Base-by-base conservation (phyloP, 1,140 invertebrate species). In the Heterodera schachtii region DNA sequence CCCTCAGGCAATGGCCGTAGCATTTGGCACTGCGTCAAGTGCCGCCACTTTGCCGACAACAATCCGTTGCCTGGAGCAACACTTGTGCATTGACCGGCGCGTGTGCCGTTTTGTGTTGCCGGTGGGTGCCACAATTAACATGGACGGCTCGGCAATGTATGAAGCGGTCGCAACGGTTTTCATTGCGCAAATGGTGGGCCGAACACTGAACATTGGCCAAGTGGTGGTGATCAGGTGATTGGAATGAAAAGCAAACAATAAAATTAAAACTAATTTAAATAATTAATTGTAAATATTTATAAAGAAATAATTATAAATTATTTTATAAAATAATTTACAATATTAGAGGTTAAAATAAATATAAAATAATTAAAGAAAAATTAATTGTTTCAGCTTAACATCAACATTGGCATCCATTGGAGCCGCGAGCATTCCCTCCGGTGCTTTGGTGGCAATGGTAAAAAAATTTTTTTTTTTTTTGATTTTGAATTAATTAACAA, bases 361-460 rank as follows among this genome's bases (percentile, higher is more conserved):
- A n/a, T n/a, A 43, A 41, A 19, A 66, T 4, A 76, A 47, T n/a
- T 47, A 77, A 64, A 44, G n/a, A n/a, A n/a, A n/a, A n/a, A n/a
- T 77, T 21, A 6, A 41, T 19, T 73, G 74, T 90, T 88, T 71
- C 86, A 95, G 95, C 90, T 93, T 97, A 81, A 96, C 95, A 2
- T 94, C 95, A 3, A 97, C 95, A 21, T 94, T 95, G n/a, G 96
- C 96, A 0, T 96, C 95, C 86, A 96, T 98, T 87, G 96, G 96
- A 78, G 95, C 96, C 13, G 96, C 96, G 8, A 95, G 96, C 47
- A 96, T 98, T 84, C 96, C 96, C 2, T 47, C 49, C 43, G 95
- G 96, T 44, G 95, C 95, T 1, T 91, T 96, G 71, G 95, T 97
- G n/a, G 97, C 96, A 73, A 96, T 98, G 95, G 94, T 97, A 46